Conservation (phyloP, 2,113 vertebrate genomes). For the Clarias gariepinus region DNA sequence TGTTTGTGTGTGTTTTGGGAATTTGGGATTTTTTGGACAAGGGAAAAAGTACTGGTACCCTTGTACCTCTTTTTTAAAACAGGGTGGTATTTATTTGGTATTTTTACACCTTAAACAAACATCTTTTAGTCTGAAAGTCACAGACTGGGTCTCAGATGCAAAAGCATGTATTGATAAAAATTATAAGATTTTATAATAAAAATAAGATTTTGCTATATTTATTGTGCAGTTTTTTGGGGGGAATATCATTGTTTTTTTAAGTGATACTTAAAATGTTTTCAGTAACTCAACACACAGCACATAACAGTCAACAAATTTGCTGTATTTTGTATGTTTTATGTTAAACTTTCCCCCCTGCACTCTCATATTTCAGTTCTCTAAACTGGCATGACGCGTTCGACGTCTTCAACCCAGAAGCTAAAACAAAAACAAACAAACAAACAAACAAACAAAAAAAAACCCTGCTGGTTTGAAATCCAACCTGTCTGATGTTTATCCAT, state of each 20-base stretch:
- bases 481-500: constrained; percentile 42
- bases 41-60: background rate
- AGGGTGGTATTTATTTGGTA: no score
- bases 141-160: background rate
- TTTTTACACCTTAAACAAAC: background rate
- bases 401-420: background rate
- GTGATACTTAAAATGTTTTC: no score
- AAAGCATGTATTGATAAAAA: background rate
- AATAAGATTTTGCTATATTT: background rate
- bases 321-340: background rate
- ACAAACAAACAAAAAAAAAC: constrained; percentile 24
- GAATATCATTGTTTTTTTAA: background rate
- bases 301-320: background rate
- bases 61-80: background rate
- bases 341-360: background rate
- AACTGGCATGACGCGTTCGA: background rate
- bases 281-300: no score
- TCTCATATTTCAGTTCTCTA: background rate
- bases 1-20: background rate
- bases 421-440: background rate
- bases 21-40: background rate
- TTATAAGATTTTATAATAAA: background rate
- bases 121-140: background rate
- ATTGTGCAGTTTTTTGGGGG: background rate
- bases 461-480: constrained; percentile 9